Conservation (phyloP, 1,140 invertebrate species). For the Calephelis nemesis region DNA sequence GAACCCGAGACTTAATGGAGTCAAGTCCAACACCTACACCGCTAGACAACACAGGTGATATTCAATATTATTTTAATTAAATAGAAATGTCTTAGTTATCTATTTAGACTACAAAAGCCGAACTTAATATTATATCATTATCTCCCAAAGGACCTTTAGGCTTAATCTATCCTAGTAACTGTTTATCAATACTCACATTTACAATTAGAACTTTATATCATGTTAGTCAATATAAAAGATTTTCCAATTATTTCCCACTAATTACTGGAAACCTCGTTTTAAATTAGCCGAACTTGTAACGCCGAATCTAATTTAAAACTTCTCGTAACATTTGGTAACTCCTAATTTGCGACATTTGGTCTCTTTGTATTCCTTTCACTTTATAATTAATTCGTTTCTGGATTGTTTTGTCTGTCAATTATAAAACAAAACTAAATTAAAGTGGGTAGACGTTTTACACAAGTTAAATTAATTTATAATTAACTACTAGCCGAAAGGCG, state of each 20-base stretch:
- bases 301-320: constrained; percentile 36
- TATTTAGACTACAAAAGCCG: too few relatives aligned
- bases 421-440: constrained; percentile 3
- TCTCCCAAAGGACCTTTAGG: too few relatives aligned
- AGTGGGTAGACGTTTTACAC: neutral
- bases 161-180: too few relatives aligned
- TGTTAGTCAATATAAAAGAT: too few relatives aligned
- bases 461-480: constrained; percentile 4
- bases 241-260: neutral
- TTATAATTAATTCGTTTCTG: constrained; percentile 23
- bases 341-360: constrained; percentile 33
- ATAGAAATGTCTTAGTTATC: too few relatives aligned
- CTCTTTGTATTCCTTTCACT: constrained; percentile 22
- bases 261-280: constrained; percentile 20
- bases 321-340: constrained; percentile 25
- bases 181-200: too few relatives aligned
- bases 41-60: too few relatives aligned
- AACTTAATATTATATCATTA: too few relatives aligned
- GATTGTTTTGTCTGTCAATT: constrained; percentile 11
- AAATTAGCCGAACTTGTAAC: constrained; percentile 28
- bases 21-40: too few relatives aligned
- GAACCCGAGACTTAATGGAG: too few relatives aligned
- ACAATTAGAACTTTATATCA: too few relatives aligned
- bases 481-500: neutral
- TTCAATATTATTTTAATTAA: too few relatives aligned